Percentiles rank a stretch among this genome's conserved stretches.
These are phyloP conservation scores for Hirtodrosophila trivittata DNA, from an alignment of 2,888 invertebrate species.

Conservation along the genomic window DNA sequence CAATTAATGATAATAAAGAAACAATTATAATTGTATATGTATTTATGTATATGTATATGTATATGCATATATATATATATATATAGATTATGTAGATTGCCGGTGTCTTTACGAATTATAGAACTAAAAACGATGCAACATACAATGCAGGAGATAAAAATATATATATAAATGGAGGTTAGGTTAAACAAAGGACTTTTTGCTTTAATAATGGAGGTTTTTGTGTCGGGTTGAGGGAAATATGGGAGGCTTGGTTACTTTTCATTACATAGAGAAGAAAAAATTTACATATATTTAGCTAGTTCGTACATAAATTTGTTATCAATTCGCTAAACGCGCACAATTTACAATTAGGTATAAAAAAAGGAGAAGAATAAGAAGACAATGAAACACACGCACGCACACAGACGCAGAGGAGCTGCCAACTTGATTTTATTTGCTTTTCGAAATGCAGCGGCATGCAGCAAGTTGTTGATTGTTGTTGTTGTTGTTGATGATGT, in stretches of 20 bases:
- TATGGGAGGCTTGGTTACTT: neutral
- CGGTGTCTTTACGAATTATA: conserved; percentile 29
- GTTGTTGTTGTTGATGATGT: conserved; percentile 16
- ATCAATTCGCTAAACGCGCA: conserved; percentile 45
- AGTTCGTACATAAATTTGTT: conserved; percentile 60
- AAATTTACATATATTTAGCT: conserved; percentile 57
- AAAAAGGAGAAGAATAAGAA: conserved; percentile 5
- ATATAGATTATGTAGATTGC: conserved; percentile 12
- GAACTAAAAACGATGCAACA: conserved; percentile 68
- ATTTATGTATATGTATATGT: neutral
- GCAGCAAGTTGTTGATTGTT: conserved; percentile 18
- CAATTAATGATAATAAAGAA: conserved; percentile 22
- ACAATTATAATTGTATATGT: conserved; percentile 1
- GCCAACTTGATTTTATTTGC: conserved; percentile 14
- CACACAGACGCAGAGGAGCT: conserved; percentile 25
- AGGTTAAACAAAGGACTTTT: conserved; percentile 35
- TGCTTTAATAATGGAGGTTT: conserved; percentile 18
- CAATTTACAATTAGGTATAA: conserved; percentile 18
- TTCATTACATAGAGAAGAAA: conserved; percentile 34
- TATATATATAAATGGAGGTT: conserved; percentile 4
- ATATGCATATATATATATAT: too few species aligned
- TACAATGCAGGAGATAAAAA: conserved; percentile 25
- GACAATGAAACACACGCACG: conserved; percentile 18
- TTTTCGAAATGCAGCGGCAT: conserved; percentile 18
- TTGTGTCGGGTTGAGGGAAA: neutral